Evolutionary conservation across 2,797 vertebrate genomes (phyloP).

Genomic region (Darevskia nairensis): DNA sequence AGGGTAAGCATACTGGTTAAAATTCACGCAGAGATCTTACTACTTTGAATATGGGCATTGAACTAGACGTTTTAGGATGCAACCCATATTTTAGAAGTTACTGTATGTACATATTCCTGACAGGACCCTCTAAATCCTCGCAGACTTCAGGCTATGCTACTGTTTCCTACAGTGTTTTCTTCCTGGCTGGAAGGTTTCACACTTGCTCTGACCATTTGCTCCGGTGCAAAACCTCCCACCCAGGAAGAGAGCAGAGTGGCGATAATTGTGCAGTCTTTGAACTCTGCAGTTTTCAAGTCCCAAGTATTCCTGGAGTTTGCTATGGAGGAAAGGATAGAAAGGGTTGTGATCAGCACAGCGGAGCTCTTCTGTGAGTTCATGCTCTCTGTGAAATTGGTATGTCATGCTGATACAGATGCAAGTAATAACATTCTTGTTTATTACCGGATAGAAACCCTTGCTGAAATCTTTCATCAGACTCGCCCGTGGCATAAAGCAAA

Average conservation of each 20-base stretch:
- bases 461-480: background rate
- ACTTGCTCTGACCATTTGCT: background rate
- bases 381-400: background rate
- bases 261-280: background rate
- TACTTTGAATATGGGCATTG: background rate
- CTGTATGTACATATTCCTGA: background rate
- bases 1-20: conserved; percentile 82
- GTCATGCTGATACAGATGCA: too few relatives aligned
- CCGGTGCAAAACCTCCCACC: background rate
- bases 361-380: background rate
- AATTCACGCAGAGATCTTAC: background rate
- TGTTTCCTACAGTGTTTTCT: background rate
- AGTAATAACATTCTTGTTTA: background rate
- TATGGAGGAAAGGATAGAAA: background rate
- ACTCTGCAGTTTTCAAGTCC: background rate
- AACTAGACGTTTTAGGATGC: background rate
- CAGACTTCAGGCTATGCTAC: background rate
- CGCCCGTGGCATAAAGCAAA: background rate
- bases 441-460: background rate
- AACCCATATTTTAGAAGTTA: too few relatives aligned
- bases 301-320: background rate
- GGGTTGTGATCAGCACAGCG: background rate
- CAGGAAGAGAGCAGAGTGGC: background rate
- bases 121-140: background rate
- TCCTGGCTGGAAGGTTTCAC: background rate